Base-by-base conservation (phyloP, 2,888 invertebrate genomes). In the Melipona bicolor region DNA sequence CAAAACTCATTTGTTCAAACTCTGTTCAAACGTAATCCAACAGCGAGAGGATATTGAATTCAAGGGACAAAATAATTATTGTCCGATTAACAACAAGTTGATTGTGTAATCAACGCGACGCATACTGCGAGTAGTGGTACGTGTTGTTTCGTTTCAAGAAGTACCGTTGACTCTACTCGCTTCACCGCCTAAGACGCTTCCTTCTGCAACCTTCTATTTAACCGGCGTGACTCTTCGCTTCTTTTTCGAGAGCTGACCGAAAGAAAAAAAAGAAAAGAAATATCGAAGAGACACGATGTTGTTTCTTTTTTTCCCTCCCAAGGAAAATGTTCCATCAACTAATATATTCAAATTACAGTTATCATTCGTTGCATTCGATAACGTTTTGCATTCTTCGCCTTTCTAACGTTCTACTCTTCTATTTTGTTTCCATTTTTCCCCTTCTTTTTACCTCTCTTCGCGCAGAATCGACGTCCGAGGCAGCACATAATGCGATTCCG, bases 121-220 rank as follows among this genome's bases (percentile, higher is more conserved):
- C 86, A 79, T 86, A 87, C 79, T 85, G 84, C 82, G 81, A 78
- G 85, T n/a, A 84, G 84, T 9, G 9, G 89, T 89, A 85, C 84
- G 90, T 89, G 87, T 90, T 91, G 92, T 91, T 92, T 92, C 76
- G 88, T 91, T 91, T 89, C 83, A 79, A 88, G 85, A 90, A 91
- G 92, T 93, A 92, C 93, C 93, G 93, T 93, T 92, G 85, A 83
- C 88, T 88, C 86, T 87, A 86, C 85, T 88, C 84, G 90, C 87
- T 85, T 88, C 87, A 88, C 81, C 85, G 87, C 74, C 86, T 83
- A 85, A 76, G 86, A 75, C 88, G 72, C 77, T 62, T 79, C 36
- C 36, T 74, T 79, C 81, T 71, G 81, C 71, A 71, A 74, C 59
- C 24, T 43, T 43, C 19, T 24, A n/a, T 71, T 71, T 32, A 77